phyloP scores from a whole-genome alignment of 2,797 vertebrate species.

The Chiroxiphia lanceolata region DNA sequence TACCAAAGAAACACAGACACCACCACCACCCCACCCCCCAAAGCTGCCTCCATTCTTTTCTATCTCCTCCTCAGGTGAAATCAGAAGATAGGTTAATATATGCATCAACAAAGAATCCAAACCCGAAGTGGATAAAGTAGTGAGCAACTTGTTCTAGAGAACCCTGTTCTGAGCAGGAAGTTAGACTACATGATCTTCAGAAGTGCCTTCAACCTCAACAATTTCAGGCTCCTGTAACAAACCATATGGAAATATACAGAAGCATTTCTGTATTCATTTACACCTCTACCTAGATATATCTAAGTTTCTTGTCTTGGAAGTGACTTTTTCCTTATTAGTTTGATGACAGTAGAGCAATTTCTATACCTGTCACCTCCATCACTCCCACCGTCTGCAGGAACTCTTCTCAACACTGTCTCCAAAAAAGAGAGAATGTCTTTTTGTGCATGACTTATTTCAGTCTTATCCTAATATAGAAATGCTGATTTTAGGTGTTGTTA shows the following conservation, averaged over 20 bases:
- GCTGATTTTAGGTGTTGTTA: neutral
- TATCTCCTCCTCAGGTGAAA: neutral
- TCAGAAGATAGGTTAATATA: neutral
- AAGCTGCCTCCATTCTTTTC: neutral
- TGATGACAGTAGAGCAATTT: neutral
- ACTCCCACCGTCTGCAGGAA: neutral
- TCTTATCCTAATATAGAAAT: neutral
- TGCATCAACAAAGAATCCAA: neutral
- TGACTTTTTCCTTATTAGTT: neutral
- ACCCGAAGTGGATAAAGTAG: accelerated
- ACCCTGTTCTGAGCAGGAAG: neutral
- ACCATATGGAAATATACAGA: accelerated
- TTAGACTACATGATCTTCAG: accelerated
- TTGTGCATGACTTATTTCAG: neutral
- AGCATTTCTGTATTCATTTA: neutral
- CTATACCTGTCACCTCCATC: neutral
- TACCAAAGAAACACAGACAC: neutral
- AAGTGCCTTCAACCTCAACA: neutral
- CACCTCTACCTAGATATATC: neutral
- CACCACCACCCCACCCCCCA: accelerated
- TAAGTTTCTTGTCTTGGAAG: neutral
- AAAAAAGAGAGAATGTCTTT: neutral
- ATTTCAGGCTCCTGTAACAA: neutral
- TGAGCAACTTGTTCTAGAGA: neutral
- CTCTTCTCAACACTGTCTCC: neutral